These are phyloP conservation scores for Saccostrea cuccullata DNA, from an alignment of 1,140 invertebrate species.

Conservation along the genomic window DNA sequence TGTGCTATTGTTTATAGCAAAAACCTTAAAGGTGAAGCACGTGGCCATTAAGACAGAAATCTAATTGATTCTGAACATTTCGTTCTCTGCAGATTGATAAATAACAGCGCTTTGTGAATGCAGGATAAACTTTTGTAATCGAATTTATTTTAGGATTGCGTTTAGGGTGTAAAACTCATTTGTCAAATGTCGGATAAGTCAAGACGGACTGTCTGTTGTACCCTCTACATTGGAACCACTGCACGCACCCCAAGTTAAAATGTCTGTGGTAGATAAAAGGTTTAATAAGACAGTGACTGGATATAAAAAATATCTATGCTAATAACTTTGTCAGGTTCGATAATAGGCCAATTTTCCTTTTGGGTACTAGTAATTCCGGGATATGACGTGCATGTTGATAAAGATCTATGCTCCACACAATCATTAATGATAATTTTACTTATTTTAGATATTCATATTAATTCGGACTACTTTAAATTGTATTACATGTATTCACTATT, in stretches of 20 bases:
- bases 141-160: slow-evolving; percentile 8
- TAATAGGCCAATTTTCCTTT: not conserved
- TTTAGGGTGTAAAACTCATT: slow-evolving; percentile 13
- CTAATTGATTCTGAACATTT: slow-evolving; percentile 30
- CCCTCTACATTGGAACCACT: not conserved
- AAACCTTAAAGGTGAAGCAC: slow-evolving; percentile 15
- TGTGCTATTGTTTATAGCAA: slow-evolving; percentile 16
- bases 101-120: not conserved
- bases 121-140: slow-evolving; percentile 14
- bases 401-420: no score
- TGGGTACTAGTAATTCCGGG: not conserved
- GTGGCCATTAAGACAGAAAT: slow-evolving; percentile 1
- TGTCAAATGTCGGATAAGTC: slow-evolving; percentile 2
- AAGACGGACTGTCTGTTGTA: not conserved
- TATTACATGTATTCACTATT: no score
- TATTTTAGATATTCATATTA: no score
- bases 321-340: not conserved
- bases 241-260: not conserved
- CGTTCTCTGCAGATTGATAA: not conserved
- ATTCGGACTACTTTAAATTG: no score
- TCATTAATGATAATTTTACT: no score
- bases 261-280: not conserved
- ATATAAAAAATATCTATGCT: slow-evolving; percentile 4
- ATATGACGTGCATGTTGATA: not conserved
- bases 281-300: not conserved